Evolutionary conservation across 2,113 vertebrate species (phyloP).

Genomic region (Martes martes): DNA sequence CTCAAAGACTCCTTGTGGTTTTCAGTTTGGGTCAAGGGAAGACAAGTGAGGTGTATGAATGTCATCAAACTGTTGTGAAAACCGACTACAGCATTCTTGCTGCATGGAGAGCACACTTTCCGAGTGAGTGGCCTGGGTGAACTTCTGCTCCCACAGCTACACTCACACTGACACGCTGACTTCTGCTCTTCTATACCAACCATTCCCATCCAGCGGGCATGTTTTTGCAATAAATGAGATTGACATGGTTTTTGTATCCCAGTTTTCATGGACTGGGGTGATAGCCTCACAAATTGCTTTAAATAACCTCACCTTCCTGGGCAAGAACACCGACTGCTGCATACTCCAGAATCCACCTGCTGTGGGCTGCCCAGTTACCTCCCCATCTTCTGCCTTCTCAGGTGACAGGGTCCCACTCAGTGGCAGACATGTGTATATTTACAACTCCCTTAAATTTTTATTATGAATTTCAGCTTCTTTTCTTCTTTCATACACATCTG

Average conservation of each 20-base stretch:
- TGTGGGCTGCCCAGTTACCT: neutral
- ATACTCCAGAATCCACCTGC: neutral
- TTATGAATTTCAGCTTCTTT: neutral
- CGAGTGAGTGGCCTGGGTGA: neutral
- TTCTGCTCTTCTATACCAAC: neutral
- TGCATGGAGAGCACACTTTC: neutral
- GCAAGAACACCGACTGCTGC: neutral
- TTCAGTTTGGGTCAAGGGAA: neutral
- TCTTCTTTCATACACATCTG: neutral
- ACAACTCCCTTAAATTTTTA: neutral
- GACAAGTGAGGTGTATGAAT: accelerated
- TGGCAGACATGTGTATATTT: neutral
- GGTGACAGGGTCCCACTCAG: neutral
- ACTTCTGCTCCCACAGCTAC: neutral
- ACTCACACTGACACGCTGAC: neutral
- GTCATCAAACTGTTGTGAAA: neutral
- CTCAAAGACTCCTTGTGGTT: neutral
- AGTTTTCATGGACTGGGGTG: neutral
- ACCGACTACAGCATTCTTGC: neutral
- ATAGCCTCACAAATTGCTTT: neutral
- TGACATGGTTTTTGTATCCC: neutral
- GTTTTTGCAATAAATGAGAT: neutral
- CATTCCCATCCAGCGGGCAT: neutral
- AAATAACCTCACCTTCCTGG: neutral
- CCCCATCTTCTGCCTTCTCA: neutral